These are phyloP conservation scores for Physocephala rufipes DNA, from an alignment of 2,888 invertebrate genomes.

Conservation along the genomic window DNA sequence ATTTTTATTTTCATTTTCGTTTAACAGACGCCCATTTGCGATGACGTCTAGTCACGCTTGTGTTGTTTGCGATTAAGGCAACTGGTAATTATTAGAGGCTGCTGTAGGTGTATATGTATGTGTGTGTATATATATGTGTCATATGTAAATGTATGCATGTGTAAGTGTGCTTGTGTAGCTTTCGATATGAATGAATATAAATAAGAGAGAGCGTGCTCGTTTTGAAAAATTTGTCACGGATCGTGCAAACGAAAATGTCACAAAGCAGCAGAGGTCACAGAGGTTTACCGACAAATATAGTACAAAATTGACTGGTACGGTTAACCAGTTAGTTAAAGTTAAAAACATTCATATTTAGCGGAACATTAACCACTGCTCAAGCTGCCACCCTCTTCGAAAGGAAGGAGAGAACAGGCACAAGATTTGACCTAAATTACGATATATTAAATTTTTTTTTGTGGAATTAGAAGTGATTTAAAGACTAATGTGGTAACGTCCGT, in stretches of 20 bases:
- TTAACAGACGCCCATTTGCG: background rate
- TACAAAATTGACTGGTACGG: background rate
- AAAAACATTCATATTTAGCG: no score
- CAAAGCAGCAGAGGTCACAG: conserved; percentile 37
- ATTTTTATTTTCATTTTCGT: no score
- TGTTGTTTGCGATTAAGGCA: conserved; percentile 39
- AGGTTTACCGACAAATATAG: background rate
- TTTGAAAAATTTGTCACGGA: conserved; percentile 18
- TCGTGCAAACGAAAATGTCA: conserved; percentile 42
- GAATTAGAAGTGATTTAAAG: background rate
- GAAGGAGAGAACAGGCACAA: background rate
- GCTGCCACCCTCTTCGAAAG: no score
- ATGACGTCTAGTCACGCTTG: conserved; percentile 20
- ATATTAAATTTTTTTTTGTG: no score
- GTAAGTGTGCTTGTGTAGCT: no score
- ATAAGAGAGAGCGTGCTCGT: conserved; percentile 5
- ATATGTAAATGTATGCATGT: no score
- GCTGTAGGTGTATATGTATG: background rate
- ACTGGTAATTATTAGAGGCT: conserved; percentile 20
- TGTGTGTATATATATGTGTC: no score
- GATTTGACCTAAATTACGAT: background rate
- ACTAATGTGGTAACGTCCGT: background rate
- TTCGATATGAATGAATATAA: no score
- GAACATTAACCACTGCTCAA: no score
- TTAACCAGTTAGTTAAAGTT: background rate